phyloP scores from a whole-genome alignment of 2,888 invertebrate genomes.

The Platycheirus albimanus region DNA sequence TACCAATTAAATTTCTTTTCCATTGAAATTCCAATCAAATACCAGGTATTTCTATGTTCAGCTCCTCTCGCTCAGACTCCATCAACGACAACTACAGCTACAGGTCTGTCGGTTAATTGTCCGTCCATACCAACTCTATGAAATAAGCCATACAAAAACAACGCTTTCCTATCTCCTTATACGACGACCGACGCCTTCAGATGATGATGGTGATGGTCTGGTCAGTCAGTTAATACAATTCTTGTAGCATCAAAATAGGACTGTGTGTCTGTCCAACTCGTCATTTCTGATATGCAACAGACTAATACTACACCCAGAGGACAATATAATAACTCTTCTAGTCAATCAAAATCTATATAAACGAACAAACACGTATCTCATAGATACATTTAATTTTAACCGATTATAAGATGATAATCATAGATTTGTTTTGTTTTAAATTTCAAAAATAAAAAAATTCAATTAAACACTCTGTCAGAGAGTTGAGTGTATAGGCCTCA shows the following conservation, averaged over 20 bases:
- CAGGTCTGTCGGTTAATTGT: conserved; percentile 69
- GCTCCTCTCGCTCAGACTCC: not conserved
- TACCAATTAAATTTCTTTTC: conserved; percentile 74
- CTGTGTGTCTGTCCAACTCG: not conserved
- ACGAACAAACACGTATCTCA: conserved; percentile 48
- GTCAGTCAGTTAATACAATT: conserved; percentile 19
- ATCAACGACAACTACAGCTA: conserved; percentile 32
- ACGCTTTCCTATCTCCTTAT: conserved; percentile 54
- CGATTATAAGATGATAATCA: conserved; percentile 27
- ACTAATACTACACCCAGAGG: not conserved
- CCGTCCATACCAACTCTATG: not conserved
- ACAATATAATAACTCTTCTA: conserved; percentile 58
- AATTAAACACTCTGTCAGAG: conserved; percentile 14
- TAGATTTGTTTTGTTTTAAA: conserved; percentile 18
- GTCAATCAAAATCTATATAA: conserved; percentile 51
- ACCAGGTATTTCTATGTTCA: conserved; percentile 63
- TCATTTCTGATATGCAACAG: conserved; percentile 13
- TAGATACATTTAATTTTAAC: conserved; percentile 37
- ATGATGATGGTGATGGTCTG: conserved; percentile 11
- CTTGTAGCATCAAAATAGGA: conserved; percentile 45
- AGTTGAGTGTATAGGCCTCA: conserved; percentile 1
- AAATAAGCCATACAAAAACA: no score
- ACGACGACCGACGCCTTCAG: not conserved
- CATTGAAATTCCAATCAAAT: conserved; percentile 74
- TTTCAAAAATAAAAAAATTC: conserved; percentile 31